A percentile compares a stretch with the other conserved stretches of the same genome.
phyloP scores from a whole-genome alignment of 2,113 vertebrate genomes.

The Pterocles burchelli region DNA sequence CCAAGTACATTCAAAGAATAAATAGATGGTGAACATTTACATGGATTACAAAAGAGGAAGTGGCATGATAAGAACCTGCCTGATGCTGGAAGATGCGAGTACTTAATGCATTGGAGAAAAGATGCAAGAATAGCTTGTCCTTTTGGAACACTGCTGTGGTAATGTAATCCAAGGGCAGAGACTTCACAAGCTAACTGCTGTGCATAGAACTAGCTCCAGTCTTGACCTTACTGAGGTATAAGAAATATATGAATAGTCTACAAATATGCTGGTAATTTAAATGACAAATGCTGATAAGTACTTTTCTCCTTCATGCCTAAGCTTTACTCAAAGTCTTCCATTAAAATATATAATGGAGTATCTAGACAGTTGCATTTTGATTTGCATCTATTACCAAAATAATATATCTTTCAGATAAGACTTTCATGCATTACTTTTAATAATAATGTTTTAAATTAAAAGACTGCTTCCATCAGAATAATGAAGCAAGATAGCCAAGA shows the following conservation, averaged over 20 bases:
- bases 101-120: not conserved
- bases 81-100: not conserved
- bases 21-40: not conserved
- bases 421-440: not conserved
- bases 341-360: conserved; percentile 12
- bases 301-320: not conserved
- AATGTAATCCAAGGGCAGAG: not conserved
- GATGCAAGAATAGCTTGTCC: not conserved
- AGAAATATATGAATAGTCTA: not conserved
- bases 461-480: conserved; percentile 33
- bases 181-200: not conserved
- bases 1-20: not conserved
- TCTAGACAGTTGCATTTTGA: conserved; percentile 21
- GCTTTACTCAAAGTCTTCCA: not conserved
- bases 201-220: not conserved
- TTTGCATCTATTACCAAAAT: conserved; percentile 9
- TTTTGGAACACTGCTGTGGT: not conserved
- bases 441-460: conserved; percentile 31
- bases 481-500: conserved; percentile 33
- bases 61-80: not conserved
- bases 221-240: not conserved
- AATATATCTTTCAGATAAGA: conserved; percentile 31
- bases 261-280: not conserved
- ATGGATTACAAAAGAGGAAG: not conserved
- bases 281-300: not conserved